A percentile compares a stretch with the other conserved stretches of the same genome.
These are phyloP conservation scores for Lindbergichthys nudifrons DNA, from an alignment of 2,797 vertebrate species.

Conservation along the genomic window DNA sequence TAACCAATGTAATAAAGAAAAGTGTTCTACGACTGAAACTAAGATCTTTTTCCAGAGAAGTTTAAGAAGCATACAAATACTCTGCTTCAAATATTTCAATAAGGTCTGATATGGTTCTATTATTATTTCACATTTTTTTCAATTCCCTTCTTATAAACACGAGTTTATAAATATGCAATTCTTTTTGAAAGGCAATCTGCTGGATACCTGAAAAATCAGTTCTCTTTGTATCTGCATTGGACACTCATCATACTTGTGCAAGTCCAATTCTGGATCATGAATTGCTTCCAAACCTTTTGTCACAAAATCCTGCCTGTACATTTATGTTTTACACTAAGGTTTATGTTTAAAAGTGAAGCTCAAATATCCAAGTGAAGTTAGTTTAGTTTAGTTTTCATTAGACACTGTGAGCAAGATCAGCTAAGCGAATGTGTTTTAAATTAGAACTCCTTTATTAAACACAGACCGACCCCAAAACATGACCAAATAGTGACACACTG, in stretches of 20 bases:
- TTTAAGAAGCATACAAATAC: not conserved
- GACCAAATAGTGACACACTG: conserved; percentile 46
- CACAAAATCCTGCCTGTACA: not conserved
- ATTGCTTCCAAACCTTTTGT: not conserved
- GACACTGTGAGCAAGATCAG: conserved; percentile 25
- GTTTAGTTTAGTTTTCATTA: conserved; percentile 21
- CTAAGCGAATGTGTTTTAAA: conserved; percentile 24
- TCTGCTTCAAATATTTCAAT: not conserved
- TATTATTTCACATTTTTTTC: not conserved
- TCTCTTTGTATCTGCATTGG: not conserved
- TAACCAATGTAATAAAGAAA: too few relatives aligned
- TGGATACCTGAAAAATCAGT: not conserved
- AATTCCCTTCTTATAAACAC: not conserved
- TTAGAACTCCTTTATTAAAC: conserved; percentile 4
- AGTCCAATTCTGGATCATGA: not conserved
- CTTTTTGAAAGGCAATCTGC: not conserved
- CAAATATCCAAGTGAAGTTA: not conserved
- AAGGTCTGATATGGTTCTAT: not conserved
- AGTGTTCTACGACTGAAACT: not conserved
- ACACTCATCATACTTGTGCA: not conserved
- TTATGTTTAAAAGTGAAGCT: not conserved
- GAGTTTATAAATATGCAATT: not conserved
- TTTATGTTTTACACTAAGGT: not conserved
- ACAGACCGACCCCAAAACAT: conserved; percentile 17
- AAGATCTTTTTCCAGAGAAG: not conserved